Percentiles rank a stretch among this genome's conserved stretches.
These are phyloP conservation scores for Gymnothorax javanicus DNA, from an alignment of 2,797 vertebrate genomes.

Conservation along the genomic window DNA sequence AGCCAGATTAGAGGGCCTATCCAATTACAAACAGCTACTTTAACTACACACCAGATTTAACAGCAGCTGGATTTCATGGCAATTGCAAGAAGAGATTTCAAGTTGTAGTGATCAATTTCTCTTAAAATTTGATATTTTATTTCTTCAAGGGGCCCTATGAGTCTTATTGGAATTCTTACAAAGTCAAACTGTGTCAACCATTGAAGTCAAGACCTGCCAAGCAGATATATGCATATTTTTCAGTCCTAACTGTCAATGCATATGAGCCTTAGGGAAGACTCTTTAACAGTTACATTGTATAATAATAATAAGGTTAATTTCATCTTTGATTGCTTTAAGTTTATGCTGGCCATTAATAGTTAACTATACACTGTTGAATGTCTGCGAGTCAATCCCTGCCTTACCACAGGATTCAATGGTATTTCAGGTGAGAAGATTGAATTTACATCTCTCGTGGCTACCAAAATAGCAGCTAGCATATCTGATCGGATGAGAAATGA, in stretches of 20 bases:
- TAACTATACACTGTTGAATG: background rate
- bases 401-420: background rate
- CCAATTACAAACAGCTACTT: constrained; percentile 45
- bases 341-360: constrained; percentile 17
- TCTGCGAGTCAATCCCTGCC: background rate
- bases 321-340: background rate
- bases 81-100: background rate
- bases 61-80: constrained; percentile 27
- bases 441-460: background rate
- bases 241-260: background rate
- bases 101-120: background rate
- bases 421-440: constrained; percentile 13
- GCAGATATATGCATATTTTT: background rate
- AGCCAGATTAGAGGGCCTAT: constrained; percentile 47
- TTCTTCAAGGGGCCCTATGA: background rate
- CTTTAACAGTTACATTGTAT: background rate
- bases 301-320: background rate
- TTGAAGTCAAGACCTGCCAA: background rate
- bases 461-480: background rate
- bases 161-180: background rate
- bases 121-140: background rate
- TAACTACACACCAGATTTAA: constrained; percentile 33
- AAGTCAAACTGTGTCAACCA: background rate
- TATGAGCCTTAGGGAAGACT: background rate
- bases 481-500: background rate